Percentiles rank a stretch among this genome's conserved stretches.
phyloP scores from a whole-genome alignment of 2,888 invertebrate species.

The Lacanobia oleracea region DNA sequence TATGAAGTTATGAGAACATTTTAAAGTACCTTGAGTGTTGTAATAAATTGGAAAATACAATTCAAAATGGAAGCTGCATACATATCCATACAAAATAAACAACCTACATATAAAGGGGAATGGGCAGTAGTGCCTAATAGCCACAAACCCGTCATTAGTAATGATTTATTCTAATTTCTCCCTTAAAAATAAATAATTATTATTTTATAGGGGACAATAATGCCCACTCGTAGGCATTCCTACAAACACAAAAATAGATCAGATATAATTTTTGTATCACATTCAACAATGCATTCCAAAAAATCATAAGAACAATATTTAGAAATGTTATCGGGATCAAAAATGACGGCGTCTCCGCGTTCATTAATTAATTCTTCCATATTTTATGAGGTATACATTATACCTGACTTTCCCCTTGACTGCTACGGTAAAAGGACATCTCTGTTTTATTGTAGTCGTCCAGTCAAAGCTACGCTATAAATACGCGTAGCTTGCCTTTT shows the following conservation, averaged over 20 bases:
- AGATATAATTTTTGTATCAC: conserved; percentile 32
- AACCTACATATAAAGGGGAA: neutral
- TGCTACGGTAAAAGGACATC: conserved; percentile 51
- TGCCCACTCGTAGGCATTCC: neutral
- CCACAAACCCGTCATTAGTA: neutral
- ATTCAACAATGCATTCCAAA: conserved; percentile 57
- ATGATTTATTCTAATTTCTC: conserved; percentile 43
- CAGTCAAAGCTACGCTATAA: conserved; percentile 48
- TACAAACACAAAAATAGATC: neutral
- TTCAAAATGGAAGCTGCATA: too few relatives aligned
- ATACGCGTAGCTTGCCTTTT: conserved; percentile 5
- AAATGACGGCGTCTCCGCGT: conserved; percentile 62
- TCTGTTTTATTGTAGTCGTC: conserved; percentile 3
- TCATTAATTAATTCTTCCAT: conserved; percentile 83
- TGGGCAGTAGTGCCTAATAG: conserved; percentile 2
- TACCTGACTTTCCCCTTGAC: conserved; percentile 70
- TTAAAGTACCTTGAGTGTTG: too few relatives aligned
- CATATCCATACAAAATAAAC: neutral
- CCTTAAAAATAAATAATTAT: neutral
- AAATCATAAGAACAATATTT: conserved; percentile 65
- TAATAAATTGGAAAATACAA: too few relatives aligned
- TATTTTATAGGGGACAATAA: neutral
- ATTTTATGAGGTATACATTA: conserved; percentile 76
- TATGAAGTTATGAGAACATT: neutral
- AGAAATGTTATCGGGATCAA: conserved; percentile 67